Conservation (phyloP, 2,888 invertebrate species). For the Cenopis cana region DNA sequence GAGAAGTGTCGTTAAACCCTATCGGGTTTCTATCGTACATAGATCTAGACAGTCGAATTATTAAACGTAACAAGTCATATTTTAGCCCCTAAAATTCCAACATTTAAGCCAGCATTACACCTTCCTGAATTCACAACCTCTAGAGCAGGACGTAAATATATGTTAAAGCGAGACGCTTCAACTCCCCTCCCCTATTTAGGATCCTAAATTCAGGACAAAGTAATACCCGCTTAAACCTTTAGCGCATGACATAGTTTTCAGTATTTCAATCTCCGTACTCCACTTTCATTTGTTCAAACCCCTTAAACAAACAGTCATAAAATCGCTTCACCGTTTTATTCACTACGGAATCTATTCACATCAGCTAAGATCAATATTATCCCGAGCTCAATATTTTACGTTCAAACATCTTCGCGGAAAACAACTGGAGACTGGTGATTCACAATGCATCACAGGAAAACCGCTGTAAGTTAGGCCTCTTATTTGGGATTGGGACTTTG, state of each 20-base stretch:
- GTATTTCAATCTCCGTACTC: neutral
- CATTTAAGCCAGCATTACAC: too few relatives aligned
- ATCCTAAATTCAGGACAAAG: too few relatives aligned
- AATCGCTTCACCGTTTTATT: conserved; percentile 15
- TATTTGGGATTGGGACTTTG: neutral
- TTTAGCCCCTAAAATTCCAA: neutral
- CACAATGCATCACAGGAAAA: neutral
- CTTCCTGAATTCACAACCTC: too few relatives aligned
- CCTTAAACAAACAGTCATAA: conserved; percentile 10
- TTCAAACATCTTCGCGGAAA: conserved; percentile 34
- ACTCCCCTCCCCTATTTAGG: too few relatives aligned
- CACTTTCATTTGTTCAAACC: neutral
- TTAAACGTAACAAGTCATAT: too few relatives aligned
- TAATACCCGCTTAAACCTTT: too few relatives aligned
- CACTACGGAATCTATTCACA: conserved; percentile 16
- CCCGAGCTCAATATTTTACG: conserved; percentile 37
- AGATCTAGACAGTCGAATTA: neutral
- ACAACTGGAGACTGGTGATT: conserved; percentile 30
- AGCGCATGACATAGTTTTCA: neutral
- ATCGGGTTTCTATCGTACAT: too few relatives aligned
- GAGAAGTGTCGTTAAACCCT: too few relatives aligned
- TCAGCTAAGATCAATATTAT: conserved; percentile 32
- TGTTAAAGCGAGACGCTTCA: too few relatives aligned
- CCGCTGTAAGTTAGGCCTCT: neutral
- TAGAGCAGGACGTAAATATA: too few relatives aligned